phyloP scores from a whole-genome alignment of 2,113 vertebrate species.

The Nyctereutes procyonoides region DNA sequence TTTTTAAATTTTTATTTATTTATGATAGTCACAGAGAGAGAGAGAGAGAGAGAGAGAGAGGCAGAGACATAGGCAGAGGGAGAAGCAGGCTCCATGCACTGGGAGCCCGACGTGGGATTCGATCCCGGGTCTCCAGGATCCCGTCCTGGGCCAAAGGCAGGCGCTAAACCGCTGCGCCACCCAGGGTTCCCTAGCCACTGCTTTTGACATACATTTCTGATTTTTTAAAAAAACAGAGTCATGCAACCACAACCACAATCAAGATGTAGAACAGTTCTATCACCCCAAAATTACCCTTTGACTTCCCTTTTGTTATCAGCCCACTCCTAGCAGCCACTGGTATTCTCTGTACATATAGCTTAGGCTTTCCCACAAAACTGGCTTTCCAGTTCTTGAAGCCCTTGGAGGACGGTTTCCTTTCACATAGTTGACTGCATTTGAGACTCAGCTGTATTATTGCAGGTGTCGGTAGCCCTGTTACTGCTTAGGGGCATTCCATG shows the following conservation, averaged over 20 bases:
- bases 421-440: background rate
- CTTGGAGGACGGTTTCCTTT: background rate
- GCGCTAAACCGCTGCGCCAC: too few species aligned
- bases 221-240: background rate
- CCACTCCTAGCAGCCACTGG: background rate
- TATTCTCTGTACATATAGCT: background rate
- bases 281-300: background rate
- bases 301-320: background rate
- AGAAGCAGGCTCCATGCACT: too few species aligned
- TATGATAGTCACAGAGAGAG: too few species aligned
- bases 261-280: background rate
- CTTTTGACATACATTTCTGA: background rate
- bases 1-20: background rate
- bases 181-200: background rate
- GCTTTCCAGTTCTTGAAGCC: background rate
- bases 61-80: too few species aligned
- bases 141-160: too few species aligned
- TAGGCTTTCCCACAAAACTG: background rate
- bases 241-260: background rate
- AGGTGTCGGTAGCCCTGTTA: background rate
- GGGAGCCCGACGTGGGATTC: too few species aligned
- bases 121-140: too few species aligned
- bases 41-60: too few species aligned
- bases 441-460: background rate
- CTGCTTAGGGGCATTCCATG: background rate